Percentiles rank a stretch among this genome's conserved stretches.
Evolutionary conservation across 1,140 invertebrate genomes (phyloP).

Genomic region (Apis florea): DNA sequence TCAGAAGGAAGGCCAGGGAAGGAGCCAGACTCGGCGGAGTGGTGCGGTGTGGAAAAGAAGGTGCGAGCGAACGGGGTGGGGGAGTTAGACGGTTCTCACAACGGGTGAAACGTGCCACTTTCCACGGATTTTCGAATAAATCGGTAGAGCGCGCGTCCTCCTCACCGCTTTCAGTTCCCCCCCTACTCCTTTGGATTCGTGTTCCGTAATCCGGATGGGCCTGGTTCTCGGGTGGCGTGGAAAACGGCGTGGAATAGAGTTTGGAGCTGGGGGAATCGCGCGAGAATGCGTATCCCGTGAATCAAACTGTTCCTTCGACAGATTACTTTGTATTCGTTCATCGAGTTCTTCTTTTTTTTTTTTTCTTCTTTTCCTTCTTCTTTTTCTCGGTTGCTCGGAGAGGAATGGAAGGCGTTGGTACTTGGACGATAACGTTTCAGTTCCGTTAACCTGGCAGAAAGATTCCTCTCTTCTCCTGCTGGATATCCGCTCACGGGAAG

Average conservation of each 20-base stretch:
- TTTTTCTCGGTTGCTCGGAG: too few relatives aligned
- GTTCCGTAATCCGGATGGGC: constrained; percentile 61
- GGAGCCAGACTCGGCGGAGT: neutral
- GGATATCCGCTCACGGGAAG: neutral
- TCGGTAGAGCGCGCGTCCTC: constrained; percentile 45
- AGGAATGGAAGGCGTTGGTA: neutral
- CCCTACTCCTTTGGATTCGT: constrained; percentile 43
- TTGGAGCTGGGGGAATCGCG: constrained; percentile 30
- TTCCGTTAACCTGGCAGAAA: neutral
- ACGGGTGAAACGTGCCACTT: constrained; percentile 68
- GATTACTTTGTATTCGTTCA: constrained; percentile 18
- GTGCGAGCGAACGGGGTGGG: constrained; percentile 14
- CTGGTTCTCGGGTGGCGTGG: constrained; percentile 24
- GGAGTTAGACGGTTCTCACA: constrained; percentile 50
- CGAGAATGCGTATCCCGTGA: constrained; percentile 7
- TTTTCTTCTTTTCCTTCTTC: too few relatives aligned
- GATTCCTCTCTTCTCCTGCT: neutral
- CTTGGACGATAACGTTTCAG: neutral
- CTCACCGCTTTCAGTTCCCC: constrained; percentile 44
- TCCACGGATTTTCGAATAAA: constrained; percentile 69
- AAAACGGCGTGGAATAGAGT: constrained; percentile 46
- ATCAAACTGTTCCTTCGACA: constrained; percentile 5
- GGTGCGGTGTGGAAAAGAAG: neutral
- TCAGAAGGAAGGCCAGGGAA: constrained; percentile 22
- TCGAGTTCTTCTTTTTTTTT: neutral